Evolutionary conservation across 2,888 invertebrate genomes (phyloP).

Genomic region (Cataglyphis albicans): DNA sequence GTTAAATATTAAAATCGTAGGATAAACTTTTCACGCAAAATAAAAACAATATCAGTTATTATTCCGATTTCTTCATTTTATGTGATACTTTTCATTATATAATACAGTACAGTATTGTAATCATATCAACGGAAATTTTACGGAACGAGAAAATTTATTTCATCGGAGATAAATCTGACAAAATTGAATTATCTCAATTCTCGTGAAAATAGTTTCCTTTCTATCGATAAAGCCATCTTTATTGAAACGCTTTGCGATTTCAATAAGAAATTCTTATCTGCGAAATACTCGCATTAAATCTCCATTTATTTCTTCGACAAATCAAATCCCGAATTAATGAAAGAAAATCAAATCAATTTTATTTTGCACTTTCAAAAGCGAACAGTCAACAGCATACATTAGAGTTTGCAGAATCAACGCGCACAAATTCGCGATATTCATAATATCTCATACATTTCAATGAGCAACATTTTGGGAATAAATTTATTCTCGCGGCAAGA

Average conservation of each 20-base stretch:
- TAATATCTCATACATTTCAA: constrained; percentile 17
- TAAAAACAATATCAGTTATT: not conserved
- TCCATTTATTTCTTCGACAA: not conserved
- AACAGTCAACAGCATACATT: constrained; percentile 7
- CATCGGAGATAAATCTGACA: not conserved
- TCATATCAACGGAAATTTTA: not conserved
- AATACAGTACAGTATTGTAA: not conserved
- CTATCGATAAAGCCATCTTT: not conserved
- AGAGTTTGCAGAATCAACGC: not conserved
- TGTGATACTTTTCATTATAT: not conserved
- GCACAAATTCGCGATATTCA: not conserved
- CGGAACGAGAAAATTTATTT: not conserved
- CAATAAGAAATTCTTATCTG: not conserved
- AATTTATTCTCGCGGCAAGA: not conserved
- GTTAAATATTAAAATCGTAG: not conserved
- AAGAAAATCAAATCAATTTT: constrained; percentile 29
- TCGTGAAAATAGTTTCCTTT: not conserved
- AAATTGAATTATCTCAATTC: constrained; percentile 21
- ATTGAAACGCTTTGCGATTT: constrained; percentile 14
- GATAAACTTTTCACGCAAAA: not conserved
- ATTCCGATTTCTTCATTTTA: not conserved
- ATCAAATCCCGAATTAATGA: constrained; percentile 22
- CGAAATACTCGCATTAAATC: constrained; percentile 14
- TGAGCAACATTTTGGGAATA: not conserved
- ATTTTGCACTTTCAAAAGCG: constrained; percentile 20